Evolutionary conservation across 2,888 invertebrate species (phyloP).

Genomic region (Conistra vaccinii): DNA sequence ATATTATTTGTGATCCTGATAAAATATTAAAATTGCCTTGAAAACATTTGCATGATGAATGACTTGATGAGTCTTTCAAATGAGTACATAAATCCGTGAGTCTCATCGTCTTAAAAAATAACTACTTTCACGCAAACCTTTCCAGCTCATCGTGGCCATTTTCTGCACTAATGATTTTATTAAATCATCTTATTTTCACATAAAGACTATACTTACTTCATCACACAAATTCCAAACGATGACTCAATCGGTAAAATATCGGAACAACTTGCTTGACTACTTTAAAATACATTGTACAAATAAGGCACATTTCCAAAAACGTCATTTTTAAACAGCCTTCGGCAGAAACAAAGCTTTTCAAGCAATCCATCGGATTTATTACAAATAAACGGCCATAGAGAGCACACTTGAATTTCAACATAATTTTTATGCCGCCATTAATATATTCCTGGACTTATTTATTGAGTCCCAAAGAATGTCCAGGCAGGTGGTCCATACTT

Average conservation of each 20-base stretch:
- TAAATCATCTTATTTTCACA: constrained; percentile 40
- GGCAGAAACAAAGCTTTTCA: constrained; percentile 76
- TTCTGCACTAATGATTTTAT: constrained; percentile 25
- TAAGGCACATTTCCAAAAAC: constrained; percentile 25
- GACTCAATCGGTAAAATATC: constrained; percentile 47
- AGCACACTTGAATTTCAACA: constrained; percentile 84
- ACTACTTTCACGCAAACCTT: constrained; percentile 29
- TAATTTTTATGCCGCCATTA: constrained; percentile 87
- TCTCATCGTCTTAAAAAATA: constrained; percentile 17
- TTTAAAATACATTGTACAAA: constrained; percentile 37
- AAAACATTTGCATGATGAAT: constrained; percentile 13
- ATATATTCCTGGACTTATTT: constrained; percentile 86
- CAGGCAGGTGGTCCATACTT: constrained; percentile 90
- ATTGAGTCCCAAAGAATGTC: constrained; percentile 82
- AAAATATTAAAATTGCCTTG: constrained; percentile 16
- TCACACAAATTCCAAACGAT: constrained; percentile 36
- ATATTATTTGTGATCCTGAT: constrained; percentile 13
- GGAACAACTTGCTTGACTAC: constrained; percentile 35
- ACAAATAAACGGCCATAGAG: constrained; percentile 79
- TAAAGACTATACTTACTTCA: constrained; percentile 13
- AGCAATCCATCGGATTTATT: constrained; percentile 79
- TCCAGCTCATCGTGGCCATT: constrained; percentile 15
- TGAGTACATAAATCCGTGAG: neutral
- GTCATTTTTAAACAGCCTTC: constrained; percentile 59
- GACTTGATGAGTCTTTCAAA: constrained; percentile 11